These are phyloP conservation scores for Pao palembangensis DNA, from an alignment of 2,113 vertebrate species.

Conservation along the genomic window DNA sequence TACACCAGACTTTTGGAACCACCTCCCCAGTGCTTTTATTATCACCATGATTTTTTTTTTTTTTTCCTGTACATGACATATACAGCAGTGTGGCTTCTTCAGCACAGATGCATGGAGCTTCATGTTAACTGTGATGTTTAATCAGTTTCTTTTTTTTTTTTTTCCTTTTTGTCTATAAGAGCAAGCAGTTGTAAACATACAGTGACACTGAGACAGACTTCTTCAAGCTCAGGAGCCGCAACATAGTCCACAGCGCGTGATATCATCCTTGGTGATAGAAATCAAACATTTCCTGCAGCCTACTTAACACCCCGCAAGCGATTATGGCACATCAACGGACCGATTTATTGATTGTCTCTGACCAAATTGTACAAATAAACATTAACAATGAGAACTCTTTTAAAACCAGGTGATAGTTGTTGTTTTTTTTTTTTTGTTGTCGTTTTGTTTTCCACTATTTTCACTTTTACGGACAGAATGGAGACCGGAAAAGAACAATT, in stretches of 20 bases:
- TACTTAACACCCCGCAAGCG: conserved; percentile 38
- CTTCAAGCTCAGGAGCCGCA: conserved; percentile 34
- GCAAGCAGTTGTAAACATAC: conserved; percentile 71
- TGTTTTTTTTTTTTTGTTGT: not conserved
- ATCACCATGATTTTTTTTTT: not conserved
- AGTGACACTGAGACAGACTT: conserved; percentile 40
- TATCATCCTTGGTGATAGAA: conserved; percentile 37
- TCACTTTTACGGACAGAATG: conserved; percentile 66
- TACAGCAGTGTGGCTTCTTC: not conserved
- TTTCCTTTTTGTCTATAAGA: conserved; percentile 52
- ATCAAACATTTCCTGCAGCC: conserved; percentile 26
- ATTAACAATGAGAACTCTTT: conserved; percentile 43
- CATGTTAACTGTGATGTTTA: conserved; percentile 60
- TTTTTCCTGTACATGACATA: not conserved
- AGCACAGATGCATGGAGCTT: conserved; percentile 35
- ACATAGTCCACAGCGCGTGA: conserved; percentile 53
- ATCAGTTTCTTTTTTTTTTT: conserved; percentile 54
- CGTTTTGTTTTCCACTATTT: conserved; percentile 48
- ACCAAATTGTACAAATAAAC: conserved; percentile 63
- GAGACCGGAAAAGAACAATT: conserved; percentile 39
- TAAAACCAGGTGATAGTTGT: conserved; percentile 2
- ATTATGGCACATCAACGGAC: conserved; percentile 64
- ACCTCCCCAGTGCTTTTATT: not conserved
- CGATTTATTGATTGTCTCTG: conserved; percentile 75
- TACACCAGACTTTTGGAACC: conserved; percentile 16